Evolutionary conservation across 1,140 invertebrate genomes (phyloP).

Genomic region (Limonius californicus): DNA sequence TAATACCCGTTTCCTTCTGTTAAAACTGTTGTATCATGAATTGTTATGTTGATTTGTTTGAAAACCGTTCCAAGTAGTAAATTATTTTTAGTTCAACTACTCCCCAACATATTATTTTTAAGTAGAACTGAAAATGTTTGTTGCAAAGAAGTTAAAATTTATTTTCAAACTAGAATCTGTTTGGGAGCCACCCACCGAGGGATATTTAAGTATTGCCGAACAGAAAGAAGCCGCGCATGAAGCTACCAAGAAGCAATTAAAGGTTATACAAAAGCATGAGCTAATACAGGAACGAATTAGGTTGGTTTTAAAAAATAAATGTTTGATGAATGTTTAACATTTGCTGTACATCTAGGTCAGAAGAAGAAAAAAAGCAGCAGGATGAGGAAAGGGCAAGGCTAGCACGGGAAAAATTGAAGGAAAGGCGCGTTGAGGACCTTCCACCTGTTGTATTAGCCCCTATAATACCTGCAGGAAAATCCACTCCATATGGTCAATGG

Average conservation of each 20-base stretch:
- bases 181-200: constrained; percentile 63
- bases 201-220: constrained; percentile 59
- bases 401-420: constrained; percentile 43
- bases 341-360: constrained; percentile 36
- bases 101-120: too few species aligned
- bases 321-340: constrained; percentile 35
- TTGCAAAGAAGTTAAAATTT: too few species aligned
- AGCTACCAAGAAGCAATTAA: constrained; percentile 48
- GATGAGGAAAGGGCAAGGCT: constrained; percentile 45
- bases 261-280: constrained; percentile 53
- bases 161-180: constrained; percentile 53
- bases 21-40: too few species aligned
- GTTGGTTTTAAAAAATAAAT: background rate
- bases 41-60: too few species aligned
- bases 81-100: too few species aligned
- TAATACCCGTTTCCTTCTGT: too few species aligned
- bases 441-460: constrained; percentile 40
- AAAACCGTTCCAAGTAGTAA: too few species aligned
- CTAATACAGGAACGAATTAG: constrained; percentile 43
- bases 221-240: constrained; percentile 52
- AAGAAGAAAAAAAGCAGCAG: constrained; percentile 47
- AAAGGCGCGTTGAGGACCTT: constrained; percentile 36
- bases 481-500: constrained; percentile 64
- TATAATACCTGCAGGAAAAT: constrained; percentile 50
- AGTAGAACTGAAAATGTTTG: too few species aligned